Evolutionary conservation across 1,140 invertebrate genomes (phyloP).

Genomic region (Dreissena rostriformis): DNA sequence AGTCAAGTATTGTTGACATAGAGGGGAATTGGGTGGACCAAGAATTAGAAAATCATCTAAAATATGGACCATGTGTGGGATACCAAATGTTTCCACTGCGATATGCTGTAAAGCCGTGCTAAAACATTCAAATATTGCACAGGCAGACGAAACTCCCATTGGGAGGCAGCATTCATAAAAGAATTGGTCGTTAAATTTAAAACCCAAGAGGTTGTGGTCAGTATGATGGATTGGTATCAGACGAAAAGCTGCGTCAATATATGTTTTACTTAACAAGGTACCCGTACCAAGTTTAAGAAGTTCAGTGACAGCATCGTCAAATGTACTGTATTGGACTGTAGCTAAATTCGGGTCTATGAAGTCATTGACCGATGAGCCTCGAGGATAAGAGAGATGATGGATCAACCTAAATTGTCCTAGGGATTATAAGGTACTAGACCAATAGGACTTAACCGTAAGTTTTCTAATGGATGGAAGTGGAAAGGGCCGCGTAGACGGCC

Average conservation of each 20-base stretch:
- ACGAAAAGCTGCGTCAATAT: background rate
- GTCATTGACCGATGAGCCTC: conserved; percentile 24
- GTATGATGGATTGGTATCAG: background rate
- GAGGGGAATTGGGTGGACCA: background rate
- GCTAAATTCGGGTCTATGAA: conserved; percentile 2
- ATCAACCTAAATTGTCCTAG: too few relatives aligned
- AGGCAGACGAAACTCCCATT: conserved; percentile 27
- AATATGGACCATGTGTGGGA: conserved; percentile 26
- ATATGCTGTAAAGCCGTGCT: conserved; percentile 45
- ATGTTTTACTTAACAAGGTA: background rate
- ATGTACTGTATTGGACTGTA: background rate
- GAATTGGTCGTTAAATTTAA: conserved; percentile 6
- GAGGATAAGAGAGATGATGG: conserved; percentile 22
- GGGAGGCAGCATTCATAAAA: conserved; percentile 1
- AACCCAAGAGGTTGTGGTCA: conserved; percentile 31
- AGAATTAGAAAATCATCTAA: conserved; percentile 29
- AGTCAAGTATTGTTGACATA: background rate
- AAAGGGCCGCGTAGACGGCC: conserved; percentile 12
- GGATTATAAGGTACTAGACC: conserved; percentile 43
- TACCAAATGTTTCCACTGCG: background rate
- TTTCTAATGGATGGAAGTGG: background rate
- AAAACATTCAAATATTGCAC: conserved; percentile 53
- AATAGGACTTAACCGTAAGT: background rate
- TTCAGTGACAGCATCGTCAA: conserved; percentile 9
- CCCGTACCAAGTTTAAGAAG: background rate